A percentile compares a stretch with the other conserved stretches of the same genome.
Conservation (phyloP, 2,888 invertebrate species). For the Caenorhabditis sp. region DNA sequence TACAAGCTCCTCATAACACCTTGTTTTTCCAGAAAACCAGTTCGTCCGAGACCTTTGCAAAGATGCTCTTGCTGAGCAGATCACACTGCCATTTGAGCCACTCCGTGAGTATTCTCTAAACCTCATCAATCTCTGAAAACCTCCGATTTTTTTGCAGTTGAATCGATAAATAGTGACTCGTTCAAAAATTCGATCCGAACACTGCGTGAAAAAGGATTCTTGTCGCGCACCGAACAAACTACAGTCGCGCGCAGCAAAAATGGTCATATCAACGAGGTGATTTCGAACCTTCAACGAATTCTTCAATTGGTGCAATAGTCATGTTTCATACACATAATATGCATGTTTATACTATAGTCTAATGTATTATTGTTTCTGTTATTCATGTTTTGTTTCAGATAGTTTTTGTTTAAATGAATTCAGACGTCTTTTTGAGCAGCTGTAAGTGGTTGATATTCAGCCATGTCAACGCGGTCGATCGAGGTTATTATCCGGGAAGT, state of each 20-base stretch:
- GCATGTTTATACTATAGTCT: background rate
- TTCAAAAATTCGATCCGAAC: conserved; percentile 60
- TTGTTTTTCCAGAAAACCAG: conserved; percentile 44
- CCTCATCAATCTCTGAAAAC: too few relatives aligned
- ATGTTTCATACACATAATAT: background rate
- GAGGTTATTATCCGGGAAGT: conserved; percentile 60
- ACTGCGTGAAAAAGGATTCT: conserved; percentile 50
- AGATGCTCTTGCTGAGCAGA: conserved; percentile 18
- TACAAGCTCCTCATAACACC: too few relatives aligned
- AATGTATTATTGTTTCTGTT: background rate
- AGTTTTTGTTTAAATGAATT: background rate
- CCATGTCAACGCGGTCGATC: conserved; percentile 60
- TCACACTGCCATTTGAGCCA: conserved; percentile 22
- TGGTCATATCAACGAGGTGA: conserved; percentile 15
- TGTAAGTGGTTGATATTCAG: conserved; percentile 51
- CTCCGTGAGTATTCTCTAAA: conserved; percentile 28
- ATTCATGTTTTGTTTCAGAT: background rate
- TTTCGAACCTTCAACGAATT: conserved; percentile 21
- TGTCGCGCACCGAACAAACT: conserved; percentile 16
- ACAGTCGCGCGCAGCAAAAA: conserved; percentile 8
- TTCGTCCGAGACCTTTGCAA: conserved; percentile 42
- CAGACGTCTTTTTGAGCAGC: conserved; percentile 45
- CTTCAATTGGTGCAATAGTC: conserved; percentile 6
- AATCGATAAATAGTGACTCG: conserved; percentile 66
- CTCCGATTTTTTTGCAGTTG: conserved; percentile 40